Evolutionary conservation across 2,888 invertebrate species (phyloP).

Genomic region (Phalera bucephala): DNA sequence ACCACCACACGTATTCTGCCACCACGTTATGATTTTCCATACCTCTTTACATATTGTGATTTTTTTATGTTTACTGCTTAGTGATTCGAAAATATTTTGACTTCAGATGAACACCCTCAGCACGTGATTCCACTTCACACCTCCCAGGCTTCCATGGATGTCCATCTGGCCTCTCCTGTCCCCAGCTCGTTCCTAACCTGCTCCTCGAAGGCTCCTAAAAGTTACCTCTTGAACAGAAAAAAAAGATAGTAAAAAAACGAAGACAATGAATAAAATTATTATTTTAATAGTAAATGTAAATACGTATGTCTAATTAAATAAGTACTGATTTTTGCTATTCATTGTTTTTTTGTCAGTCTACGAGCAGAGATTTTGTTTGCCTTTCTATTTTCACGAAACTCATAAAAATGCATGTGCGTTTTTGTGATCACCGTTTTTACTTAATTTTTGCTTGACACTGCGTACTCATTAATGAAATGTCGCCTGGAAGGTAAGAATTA

Average conservation of each 20-base stretch:
- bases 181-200: constrained; percentile 14
- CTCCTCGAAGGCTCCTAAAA: constrained; percentile 30
- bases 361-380: constrained; percentile 69
- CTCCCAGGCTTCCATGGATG: constrained; percentile 64
- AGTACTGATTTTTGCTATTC: constrained; percentile 24
- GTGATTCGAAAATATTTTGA: constrained; percentile 9
- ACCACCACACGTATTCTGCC: no score
- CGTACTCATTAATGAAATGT: constrained; percentile 24
- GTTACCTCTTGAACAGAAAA: constrained; percentile 52
- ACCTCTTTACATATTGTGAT: no score
- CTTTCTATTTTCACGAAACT: constrained; percentile 4
- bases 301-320: constrained; percentile 49
- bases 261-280: constrained; percentile 25
- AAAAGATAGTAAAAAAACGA: constrained; percentile 40
- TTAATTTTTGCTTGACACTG: constrained; percentile 46
- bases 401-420: constrained; percentile 50
- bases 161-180: constrained; percentile 44
- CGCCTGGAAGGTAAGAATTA: constrained; percentile 33
- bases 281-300: constrained; percentile 21
- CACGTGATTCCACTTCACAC: constrained; percentile 55
- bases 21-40: no score
- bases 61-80: background rate
- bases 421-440: constrained; percentile 25
- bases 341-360: constrained; percentile 37
- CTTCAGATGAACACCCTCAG: constrained; percentile 47